Evolutionary conservation across 2,797 vertebrate genomes (phyloP).

Genomic region (Esox masquinongy): DNA sequence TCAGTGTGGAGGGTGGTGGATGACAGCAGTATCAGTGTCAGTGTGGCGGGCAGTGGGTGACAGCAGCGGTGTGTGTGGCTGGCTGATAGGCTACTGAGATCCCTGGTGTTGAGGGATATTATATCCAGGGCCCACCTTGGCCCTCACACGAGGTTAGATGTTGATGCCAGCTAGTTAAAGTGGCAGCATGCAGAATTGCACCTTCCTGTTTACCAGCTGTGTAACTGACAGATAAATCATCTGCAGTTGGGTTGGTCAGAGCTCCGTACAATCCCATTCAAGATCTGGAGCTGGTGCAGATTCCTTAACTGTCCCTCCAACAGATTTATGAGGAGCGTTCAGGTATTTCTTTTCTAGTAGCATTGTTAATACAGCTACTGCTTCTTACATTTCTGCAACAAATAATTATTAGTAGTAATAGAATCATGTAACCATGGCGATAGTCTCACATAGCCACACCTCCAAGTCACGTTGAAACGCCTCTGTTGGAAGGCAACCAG

Average conservation of each 20-base stretch:
- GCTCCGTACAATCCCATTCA: slow-evolving; percentile 18
- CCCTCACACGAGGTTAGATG: slow-evolving; percentile 27
- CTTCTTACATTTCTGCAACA: background rate
- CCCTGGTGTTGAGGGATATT: slow-evolving; percentile 40
- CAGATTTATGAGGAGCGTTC: background rate
- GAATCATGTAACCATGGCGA: background rate
- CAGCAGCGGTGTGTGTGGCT: slow-evolving; percentile 22
- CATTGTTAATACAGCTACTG: background rate
- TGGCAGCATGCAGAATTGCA: slow-evolving; percentile 17
- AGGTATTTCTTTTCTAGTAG: background rate
- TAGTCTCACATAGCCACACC: too few species aligned
- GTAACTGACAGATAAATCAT: background rate
- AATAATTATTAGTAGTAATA: slow-evolving; percentile 1
- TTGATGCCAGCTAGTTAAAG: slow-evolving; percentile 11
- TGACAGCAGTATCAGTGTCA: too few species aligned
- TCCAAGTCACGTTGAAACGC: too few species aligned
- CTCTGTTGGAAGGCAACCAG: too few species aligned
- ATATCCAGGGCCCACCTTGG: slow-evolving; percentile 34
- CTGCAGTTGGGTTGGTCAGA: slow-evolving; percentile 7
- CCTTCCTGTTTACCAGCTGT: slow-evolving; percentile 34
- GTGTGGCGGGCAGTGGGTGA: too few species aligned
- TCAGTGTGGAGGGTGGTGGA: too few species aligned
- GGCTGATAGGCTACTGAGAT: slow-evolving; percentile 45
- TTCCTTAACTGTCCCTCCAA: background rate
- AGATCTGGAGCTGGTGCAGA: background rate